Percentiles rank a stretch among this genome's conserved stretches.
These are phyloP conservation scores for Rhopalosiphum nymphaeae DNA, from an alignment of 2,888 invertebrate genomes.

Conservation along the genomic window DNA sequence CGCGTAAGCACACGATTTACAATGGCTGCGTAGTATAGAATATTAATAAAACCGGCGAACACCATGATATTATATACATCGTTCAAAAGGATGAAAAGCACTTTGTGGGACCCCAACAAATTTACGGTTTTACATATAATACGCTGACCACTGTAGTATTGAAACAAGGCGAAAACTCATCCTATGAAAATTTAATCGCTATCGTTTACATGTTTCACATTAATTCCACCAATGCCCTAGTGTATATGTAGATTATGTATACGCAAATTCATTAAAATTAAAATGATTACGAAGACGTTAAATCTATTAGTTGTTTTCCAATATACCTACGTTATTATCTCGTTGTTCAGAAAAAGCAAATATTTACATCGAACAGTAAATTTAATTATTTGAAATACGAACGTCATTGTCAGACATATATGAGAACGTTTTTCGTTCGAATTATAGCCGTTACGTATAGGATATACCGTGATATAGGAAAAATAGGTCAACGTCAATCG, in stretches of 20 bases:
- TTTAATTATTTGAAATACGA: constrained; percentile 4
- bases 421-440: neutral
- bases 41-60: constrained; percentile 21
- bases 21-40: neutral
- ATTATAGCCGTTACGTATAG: neutral
- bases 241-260: neutral
- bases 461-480: neutral
- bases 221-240: neutral
- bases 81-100: neutral
- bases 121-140: constrained; percentile 21
- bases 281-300: constrained; percentile 31
- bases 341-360: constrained; percentile 13
- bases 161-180: constrained; percentile 36
- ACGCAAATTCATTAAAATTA: constrained; percentile 14
- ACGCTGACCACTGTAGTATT: constrained; percentile 28
- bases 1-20: neutral
- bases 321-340: neutral
- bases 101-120: neutral
- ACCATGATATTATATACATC: neutral
- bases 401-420: neutral
- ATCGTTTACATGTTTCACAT: constrained; percentile 30
- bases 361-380: constrained; percentile 37
- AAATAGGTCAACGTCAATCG: neutral
- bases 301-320: constrained; percentile 34
- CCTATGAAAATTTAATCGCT: constrained; percentile 48